These are phyloP conservation scores for Marmota monax DNA, from an alignment of 2,113 vertebrate species.

Conservation along the genomic window DNA sequence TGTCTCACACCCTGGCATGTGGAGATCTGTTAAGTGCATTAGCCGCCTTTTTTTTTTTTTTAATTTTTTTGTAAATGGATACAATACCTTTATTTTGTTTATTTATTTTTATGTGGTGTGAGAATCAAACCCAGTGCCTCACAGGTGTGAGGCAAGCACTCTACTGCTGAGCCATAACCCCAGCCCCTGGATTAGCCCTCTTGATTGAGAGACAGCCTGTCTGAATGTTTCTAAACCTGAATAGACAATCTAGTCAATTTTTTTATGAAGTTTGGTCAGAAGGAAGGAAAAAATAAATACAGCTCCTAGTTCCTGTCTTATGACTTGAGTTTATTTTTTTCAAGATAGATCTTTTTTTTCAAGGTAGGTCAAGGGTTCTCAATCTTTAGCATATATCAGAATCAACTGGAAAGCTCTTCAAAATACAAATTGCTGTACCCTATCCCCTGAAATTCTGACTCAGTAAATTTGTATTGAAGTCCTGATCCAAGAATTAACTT, in stretches of 20 bases:
- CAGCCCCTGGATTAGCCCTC: too few species aligned
- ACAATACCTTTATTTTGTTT: too few species aligned
- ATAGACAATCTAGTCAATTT: background rate
- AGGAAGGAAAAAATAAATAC: background rate
- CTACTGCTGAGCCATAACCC: too few species aligned
- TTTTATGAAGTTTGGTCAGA: background rate
- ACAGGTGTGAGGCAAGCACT: too few species aligned
- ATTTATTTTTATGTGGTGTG: too few species aligned
- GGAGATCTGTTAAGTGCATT: too few species aligned
- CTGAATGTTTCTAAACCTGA: too few species aligned
- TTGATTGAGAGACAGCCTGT: too few species aligned
- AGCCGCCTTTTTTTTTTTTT: too few species aligned
- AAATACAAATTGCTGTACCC: background rate
- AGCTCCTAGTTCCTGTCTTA: background rate
- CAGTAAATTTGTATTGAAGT: background rate
- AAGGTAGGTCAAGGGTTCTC: background rate
- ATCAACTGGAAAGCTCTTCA: constrained; percentile 13
- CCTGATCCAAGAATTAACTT: background rate
- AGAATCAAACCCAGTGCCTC: too few species aligned
- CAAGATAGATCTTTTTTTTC: background rate
- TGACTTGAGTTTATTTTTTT: constrained; percentile 5
- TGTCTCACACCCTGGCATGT: too few species aligned
- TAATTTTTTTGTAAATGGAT: too few species aligned
- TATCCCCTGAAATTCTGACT: background rate
- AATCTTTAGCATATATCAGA: background rate